Conservation (phyloP, 1,140 invertebrate species). For the Bombus terrestris region DNA sequence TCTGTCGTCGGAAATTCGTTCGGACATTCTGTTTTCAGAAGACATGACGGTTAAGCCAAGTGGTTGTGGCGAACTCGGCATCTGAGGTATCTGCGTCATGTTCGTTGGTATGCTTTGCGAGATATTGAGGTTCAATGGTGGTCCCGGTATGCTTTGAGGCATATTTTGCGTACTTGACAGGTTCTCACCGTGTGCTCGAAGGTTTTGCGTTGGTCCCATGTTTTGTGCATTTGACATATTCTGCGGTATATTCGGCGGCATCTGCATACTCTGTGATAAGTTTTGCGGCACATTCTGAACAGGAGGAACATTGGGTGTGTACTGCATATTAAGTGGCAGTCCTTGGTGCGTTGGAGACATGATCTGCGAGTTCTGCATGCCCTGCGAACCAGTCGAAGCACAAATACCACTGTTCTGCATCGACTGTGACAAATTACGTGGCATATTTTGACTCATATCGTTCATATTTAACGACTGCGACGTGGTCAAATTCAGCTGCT, state of each 20-base stretch:
- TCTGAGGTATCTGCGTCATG: constrained; percentile 75
- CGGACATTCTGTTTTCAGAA: constrained; percentile 72
- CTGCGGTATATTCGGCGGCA: constrained; percentile 69
- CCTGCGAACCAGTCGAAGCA: constrained; percentile 54
- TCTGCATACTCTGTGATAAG: constrained; percentile 74
- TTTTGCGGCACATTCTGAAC: constrained; percentile 79
- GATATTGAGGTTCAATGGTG: constrained; percentile 78
- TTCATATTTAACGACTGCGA: constrained; percentile 67
- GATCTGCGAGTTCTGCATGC: constrained; percentile 69
- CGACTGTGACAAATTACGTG: constrained; percentile 77
- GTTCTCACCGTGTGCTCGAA: constrained; percentile 73
- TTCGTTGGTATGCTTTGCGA: constrained; percentile 76
- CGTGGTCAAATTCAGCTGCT: constrained; percentile 68
- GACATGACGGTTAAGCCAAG: constrained; percentile 77
- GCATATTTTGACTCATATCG: constrained; percentile 73
- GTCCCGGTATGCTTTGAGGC: constrained; percentile 68
- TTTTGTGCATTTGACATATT: constrained; percentile 66
- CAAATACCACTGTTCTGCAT: constrained; percentile 68
- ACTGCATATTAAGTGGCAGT: constrained; percentile 79
- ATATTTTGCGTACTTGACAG: constrained; percentile 63
- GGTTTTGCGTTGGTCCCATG: constrained; percentile 69
- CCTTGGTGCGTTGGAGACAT: constrained; percentile 73
- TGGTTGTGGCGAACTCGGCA: constrained; percentile 76
- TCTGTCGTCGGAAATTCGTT: constrained; percentile 72
- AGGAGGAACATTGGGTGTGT: constrained; percentile 71